Evolutionary conservation across 35 echinoderm and acorn worm genomes (phyloP).

Genomic region (Hemicentrotus pulcherrimus): DNA sequence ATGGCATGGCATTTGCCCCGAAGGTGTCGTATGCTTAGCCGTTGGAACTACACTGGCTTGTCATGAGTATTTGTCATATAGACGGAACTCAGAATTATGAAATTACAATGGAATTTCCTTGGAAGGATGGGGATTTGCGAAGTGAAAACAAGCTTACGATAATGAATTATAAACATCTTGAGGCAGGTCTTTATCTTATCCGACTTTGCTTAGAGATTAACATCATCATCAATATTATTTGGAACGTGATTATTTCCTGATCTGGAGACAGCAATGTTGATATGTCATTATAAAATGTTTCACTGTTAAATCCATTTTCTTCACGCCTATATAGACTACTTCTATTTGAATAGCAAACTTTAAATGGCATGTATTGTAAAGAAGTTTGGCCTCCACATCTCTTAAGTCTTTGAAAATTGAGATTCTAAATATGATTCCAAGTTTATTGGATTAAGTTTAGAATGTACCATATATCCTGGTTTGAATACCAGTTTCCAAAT

Average conservation of each 20-base stretch:
- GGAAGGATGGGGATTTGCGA: not conserved
- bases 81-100: not conserved
- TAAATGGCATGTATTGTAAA: too few relatives aligned
- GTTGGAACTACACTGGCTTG: not conserved
- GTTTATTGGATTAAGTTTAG: too few relatives aligned
- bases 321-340: too few relatives aligned
- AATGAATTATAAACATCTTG: not conserved
- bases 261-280: not conserved
- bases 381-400: too few relatives aligned
- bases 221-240: not conserved
- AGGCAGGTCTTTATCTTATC: not conserved
- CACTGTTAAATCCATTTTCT: not conserved
- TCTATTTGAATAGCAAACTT: too few relatives aligned
- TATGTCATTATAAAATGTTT: not conserved
- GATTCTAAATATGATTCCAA: too few relatives aligned
- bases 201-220: not conserved
- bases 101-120: not conserved
- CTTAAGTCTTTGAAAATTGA: too few relatives aligned
- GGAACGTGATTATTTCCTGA: not conserved
- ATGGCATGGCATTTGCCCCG: not conserved
- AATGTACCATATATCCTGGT: too few relatives aligned
- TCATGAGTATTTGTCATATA: not conserved
- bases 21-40: not conserved
- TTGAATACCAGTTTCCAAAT: too few relatives aligned
- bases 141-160: not conserved